phyloP scores from a whole-genome alignment of 2,113 vertebrate species.

The Colius striatus region DNA sequence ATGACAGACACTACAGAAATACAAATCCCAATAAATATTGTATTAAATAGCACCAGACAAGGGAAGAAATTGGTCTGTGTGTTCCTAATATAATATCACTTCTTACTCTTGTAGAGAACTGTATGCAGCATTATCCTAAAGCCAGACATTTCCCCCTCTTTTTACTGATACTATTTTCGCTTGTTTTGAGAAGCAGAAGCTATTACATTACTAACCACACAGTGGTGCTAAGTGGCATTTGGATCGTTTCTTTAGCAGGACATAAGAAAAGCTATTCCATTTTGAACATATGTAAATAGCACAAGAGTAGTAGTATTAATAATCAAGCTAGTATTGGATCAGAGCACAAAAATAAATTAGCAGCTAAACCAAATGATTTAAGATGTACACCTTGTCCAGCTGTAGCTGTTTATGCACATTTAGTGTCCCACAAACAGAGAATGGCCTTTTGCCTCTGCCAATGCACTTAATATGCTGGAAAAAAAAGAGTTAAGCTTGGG shows the following conservation, averaged over 20 bases:
- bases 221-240: slow-evolving; percentile 49
- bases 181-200: background rate
- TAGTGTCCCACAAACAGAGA: background rate
- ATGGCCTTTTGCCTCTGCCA: background rate
- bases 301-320: background rate
- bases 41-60: background rate
- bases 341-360: background rate
- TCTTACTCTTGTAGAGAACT: background rate
- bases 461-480: background rate
- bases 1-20: background rate
- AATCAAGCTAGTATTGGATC: background rate
- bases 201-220: slow-evolving; percentile 32
- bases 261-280: background rate
- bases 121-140: background rate
- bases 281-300: background rate
- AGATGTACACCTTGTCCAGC: background rate
- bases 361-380: background rate
- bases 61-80: background rate
- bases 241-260: background rate
- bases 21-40: background rate
- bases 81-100: background rate
- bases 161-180: background rate
- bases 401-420: background rate
- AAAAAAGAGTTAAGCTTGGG: background rate
- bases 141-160: background rate